Evolutionary conservation across 2,113 vertebrate genomes (phyloP), one percentile per base, ranked within the genome.

Genomic region (Odocoileus hemionus): DNA sequence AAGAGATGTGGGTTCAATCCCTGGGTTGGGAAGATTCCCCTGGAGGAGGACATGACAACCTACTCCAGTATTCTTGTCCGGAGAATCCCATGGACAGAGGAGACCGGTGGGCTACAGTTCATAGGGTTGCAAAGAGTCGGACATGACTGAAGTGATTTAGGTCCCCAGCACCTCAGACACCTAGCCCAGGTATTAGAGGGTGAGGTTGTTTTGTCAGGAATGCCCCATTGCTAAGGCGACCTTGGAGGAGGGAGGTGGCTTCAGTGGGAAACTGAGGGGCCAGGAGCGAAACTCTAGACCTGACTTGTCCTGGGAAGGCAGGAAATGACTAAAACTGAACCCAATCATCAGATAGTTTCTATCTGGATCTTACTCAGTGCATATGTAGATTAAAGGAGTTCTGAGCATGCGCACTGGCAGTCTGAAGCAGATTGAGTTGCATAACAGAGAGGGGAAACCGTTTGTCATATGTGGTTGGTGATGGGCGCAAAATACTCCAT

Each of bases 281-380:
- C 64, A 87, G 82, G 47, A 91, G 55, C 0, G 0, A 74, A 23
- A 47, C 70, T 95, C 57, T 74, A 82, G 96, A 83, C 36, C 61
- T 82, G 86, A 52, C 89, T 95, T 91, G 82, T 93, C 70, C 89
- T 26, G 57, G 74, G 84, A 91, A 98, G 86, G 89, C 94, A 97
- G 95, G 92, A 92, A 97, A 64, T 96, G 97, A 96, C 92, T 94
- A 88, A 86, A 78, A 33, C 2, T 8, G 79, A 95, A 89, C 55
- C 55, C n/a, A 52, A 47, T 70, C 79, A 86, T n/a, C 89, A 79
- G 92, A n/a, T 67, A n/a, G 25, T 83, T 92, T 96, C 67, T 70
- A 79, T 94, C 83, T 95, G 19, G 43, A 25, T 95, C 91, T 96
- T 61, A 83, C 95, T 95, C 95, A 86, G 78, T 7, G 43, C 33